Conservation (phyloP, 2,113 vertebrate genomes). For the Gallinago paraguaiae region DNA sequence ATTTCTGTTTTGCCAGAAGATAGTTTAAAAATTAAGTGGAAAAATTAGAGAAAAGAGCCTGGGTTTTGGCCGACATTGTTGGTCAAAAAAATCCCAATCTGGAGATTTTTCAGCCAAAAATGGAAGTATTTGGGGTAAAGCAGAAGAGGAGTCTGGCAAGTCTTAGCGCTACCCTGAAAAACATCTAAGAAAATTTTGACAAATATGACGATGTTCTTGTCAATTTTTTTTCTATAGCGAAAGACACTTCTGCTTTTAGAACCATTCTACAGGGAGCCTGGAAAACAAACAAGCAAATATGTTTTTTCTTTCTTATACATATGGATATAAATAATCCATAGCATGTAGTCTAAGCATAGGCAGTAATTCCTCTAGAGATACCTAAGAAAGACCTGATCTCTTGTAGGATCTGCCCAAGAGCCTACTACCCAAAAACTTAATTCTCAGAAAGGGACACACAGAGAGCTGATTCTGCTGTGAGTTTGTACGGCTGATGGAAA, state of each 20-base stretch:
- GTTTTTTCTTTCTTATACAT: not conserved
- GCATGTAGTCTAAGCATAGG: not conserved
- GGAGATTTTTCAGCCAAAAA: slow-evolving; percentile 37
- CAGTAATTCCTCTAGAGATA: not conserved
- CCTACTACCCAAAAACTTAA: not conserved
- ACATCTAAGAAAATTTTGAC: not conserved
- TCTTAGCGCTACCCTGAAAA: not conserved
- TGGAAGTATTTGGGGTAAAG: slow-evolving; percentile 4
- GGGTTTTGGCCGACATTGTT: slow-evolving; percentile 29
- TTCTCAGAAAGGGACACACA: not conserved
- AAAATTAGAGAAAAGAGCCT: slow-evolving; percentile 20
- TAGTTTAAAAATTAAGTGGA: slow-evolving; percentile 46
- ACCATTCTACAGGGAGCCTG: accelerated
- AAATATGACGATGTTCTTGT: not conserved
- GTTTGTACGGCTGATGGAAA: slow-evolving; percentile 45
- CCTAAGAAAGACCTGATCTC: not conserved
- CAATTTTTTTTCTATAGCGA: not conserved
- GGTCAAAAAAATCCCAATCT: slow-evolving; percentile 30
- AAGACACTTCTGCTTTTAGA: not conserved
- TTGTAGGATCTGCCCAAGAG: not conserved
- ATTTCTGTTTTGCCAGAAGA: slow-evolving; percentile 50
- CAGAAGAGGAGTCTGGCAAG: not conserved
- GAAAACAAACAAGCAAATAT: not conserved
- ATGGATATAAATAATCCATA: not conserved
- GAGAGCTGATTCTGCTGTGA: not conserved